A percentile compares a stretch with the other conserved stretches of the same genome.
These are phyloP conservation scores for Batillaria attramentaria DNA, from an alignment of 1,140 invertebrate genomes.

Conservation along the genomic window DNA sequence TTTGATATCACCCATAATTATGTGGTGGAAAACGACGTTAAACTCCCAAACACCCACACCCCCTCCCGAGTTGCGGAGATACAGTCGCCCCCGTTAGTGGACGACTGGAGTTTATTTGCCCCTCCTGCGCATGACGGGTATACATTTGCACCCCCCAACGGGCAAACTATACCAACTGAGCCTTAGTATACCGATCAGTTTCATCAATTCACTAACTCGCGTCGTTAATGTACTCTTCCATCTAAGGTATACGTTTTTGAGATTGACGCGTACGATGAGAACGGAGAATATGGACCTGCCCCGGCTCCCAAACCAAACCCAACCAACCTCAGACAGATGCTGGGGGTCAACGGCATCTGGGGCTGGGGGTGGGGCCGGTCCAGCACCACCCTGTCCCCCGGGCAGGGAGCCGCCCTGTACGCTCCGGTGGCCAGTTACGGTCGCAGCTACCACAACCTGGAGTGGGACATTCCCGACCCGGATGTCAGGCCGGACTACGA, in stretches of 20 bases:
- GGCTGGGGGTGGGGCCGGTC: conserved; percentile 53
- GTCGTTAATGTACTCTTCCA: too few species aligned
- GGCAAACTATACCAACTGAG: too few species aligned
- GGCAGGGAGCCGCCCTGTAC: conserved; percentile 49
- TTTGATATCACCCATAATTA: too few species aligned
- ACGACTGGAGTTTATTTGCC: too few species aligned
- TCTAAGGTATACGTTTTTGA: conserved; percentile 50
- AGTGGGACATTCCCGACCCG: conserved; percentile 55
- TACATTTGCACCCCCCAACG: too few species aligned
- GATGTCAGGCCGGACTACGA: conserved; percentile 46
- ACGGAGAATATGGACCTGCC: conserved; percentile 42
- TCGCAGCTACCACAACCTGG: conserved; percentile 57
- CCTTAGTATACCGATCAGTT: too few species aligned
- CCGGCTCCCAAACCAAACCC: conserved; percentile 34
- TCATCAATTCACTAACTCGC: too few species aligned
- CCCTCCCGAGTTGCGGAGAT: too few species aligned
- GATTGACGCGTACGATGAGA: conserved; percentile 51
- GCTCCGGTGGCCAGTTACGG: conserved; percentile 50
- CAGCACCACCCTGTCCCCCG: conserved; percentile 32
- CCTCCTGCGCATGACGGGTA: too few species aligned
- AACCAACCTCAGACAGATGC: conserved; percentile 38
- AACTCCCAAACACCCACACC: too few species aligned
- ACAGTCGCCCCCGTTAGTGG: too few species aligned
- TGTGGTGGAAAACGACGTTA: too few species aligned
- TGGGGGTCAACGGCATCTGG: conserved; percentile 62